These are phyloP conservation scores for Chorisops tibialis DNA, from an alignment of 2,888 invertebrate genomes.

Conservation along the genomic window DNA sequence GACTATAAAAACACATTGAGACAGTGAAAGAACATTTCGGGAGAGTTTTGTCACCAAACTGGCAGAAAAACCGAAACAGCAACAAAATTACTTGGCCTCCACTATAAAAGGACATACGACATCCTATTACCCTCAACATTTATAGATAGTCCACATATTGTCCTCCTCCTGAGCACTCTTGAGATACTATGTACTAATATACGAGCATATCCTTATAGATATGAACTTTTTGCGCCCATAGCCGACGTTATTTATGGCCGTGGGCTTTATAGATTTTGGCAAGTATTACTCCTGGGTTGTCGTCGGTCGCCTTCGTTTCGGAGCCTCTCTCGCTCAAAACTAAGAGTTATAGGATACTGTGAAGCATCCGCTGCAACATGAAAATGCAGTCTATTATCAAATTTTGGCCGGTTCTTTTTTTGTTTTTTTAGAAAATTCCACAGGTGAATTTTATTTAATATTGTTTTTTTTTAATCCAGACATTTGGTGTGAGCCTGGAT, in stretches of 20 bases:
- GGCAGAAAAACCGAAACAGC: not conserved
- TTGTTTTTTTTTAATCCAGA: too few species aligned
- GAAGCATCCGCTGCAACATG: too few species aligned
- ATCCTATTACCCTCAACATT: not conserved
- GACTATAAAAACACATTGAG: constrained; percentile 6
- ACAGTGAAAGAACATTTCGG: constrained; percentile 1
- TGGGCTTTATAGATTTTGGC: constrained; percentile 13
- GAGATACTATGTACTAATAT: not conserved
- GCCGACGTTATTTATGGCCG: not conserved
- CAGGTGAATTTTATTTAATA: too few species aligned
- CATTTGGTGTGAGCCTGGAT: too few species aligned
- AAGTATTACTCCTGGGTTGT: constrained; percentile 6
- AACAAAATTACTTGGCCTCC: not conserved
- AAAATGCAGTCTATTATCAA: too few species aligned
- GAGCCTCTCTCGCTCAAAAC: too few species aligned
- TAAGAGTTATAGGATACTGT: too few species aligned
- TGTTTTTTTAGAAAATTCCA: too few species aligned
- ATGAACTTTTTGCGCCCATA: not conserved
- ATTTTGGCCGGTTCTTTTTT: too few species aligned
- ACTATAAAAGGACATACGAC: constrained; percentile 1
- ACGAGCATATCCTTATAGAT: not conserved
- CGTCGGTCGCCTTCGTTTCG: not conserved
- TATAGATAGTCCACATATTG: constrained; percentile 9
- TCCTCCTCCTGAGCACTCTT: not conserved
- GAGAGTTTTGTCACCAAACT: not conserved